Evolutionary conservation across 2,113 vertebrate genomes (phyloP).

Genomic region (Psilopogon haemacephalus): DNA sequence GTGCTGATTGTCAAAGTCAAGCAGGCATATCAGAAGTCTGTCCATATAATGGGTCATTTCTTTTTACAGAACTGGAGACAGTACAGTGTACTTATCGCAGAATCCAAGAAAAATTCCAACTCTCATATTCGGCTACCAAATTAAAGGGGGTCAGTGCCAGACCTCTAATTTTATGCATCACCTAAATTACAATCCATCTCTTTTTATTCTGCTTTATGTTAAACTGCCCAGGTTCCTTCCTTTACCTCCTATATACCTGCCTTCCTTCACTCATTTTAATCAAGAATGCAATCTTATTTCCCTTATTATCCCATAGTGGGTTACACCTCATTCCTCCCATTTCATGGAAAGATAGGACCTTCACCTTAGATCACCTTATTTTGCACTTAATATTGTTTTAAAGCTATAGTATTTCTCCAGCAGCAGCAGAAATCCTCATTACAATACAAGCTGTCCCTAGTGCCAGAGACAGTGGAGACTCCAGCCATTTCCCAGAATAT

Average conservation of each 20-base stretch:
- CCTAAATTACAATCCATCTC: not conserved
- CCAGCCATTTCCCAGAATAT: not conserved
- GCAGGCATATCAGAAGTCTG: not conserved
- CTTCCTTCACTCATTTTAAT: not conserved
- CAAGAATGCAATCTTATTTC: not conserved
- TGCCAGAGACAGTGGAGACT: not conserved
- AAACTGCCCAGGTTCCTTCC: not conserved
- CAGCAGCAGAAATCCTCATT: not conserved
- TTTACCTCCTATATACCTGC: not conserved
- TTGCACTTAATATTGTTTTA: not conserved
- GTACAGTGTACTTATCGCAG: not conserved
- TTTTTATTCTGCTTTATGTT: not conserved
- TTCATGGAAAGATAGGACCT: not conserved
- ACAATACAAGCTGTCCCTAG: not conserved
- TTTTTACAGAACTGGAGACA: not conserved
- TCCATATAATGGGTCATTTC: not conserved
- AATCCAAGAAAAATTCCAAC: not conserved
- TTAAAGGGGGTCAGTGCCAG: not conserved
- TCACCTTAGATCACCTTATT: not conserved
- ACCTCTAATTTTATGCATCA: not conserved
- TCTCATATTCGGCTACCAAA: not conserved
- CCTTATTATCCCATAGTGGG: not conserved
- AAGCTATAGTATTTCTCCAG: not conserved
- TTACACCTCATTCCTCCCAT: not conserved
- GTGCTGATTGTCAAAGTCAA: not conserved